Evolutionary conservation across 2,888 invertebrate species (phyloP).

Genomic region (Dryobotodes eremita): DNA sequence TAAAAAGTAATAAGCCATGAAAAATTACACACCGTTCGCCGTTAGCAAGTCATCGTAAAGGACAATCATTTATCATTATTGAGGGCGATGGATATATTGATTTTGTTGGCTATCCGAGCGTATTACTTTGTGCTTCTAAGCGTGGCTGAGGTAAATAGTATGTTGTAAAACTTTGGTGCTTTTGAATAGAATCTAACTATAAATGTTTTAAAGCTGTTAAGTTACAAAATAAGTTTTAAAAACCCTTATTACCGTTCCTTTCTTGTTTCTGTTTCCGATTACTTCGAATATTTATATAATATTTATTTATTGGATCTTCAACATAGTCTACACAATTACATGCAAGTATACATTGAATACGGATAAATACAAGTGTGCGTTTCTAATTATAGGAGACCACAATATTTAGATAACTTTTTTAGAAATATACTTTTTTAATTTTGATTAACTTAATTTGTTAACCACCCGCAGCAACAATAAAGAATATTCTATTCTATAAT

Average conservation of each 20-base stretch:
- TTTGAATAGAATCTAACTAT: not conserved
- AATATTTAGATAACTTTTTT: no score
- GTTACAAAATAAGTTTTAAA: not conserved
- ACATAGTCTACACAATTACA: no score
- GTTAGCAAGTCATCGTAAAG: slow-evolving; percentile 83
- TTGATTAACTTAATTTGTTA: not conserved
- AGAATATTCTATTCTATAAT: not conserved
- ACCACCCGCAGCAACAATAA: not conserved
- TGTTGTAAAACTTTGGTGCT: not conserved
- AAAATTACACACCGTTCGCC: slow-evolving; percentile 72
- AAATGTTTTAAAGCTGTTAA: not conserved
- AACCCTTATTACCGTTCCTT: no score
- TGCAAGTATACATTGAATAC: no score
- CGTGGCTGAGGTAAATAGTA: not conserved
- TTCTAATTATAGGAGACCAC: no score
- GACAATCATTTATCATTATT: slow-evolving; percentile 77
- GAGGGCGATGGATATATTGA: slow-evolving; percentile 67
- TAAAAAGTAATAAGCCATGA: slow-evolving; percentile 76
- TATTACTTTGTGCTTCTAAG: slow-evolving; percentile 23
- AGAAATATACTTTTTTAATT: not conserved
- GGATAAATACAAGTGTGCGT: no score
- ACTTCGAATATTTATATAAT: no score
- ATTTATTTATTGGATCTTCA: no score
- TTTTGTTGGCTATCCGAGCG: slow-evolving; percentile 56
- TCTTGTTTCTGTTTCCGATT: no score